Evolutionary conservation across 1,140 invertebrate species (phyloP), one percentile per base, ranked within the genome.

Genomic region (Ceratitis capitata): DNA sequence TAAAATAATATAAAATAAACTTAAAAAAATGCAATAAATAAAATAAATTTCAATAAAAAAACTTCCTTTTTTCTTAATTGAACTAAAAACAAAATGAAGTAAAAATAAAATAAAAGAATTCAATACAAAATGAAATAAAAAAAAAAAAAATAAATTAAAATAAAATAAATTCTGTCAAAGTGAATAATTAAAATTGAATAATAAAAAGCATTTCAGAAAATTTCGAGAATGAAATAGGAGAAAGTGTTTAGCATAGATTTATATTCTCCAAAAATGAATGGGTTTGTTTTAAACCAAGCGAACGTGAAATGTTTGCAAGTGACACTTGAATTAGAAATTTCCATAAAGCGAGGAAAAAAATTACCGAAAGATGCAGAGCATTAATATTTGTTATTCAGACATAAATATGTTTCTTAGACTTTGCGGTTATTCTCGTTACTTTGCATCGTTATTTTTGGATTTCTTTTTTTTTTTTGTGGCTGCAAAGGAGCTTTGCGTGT

Each of bases 301-400:
- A 69, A 29, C 61, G 5, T 16, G 5, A 14, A 39, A 29, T 16
- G n/a, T 29, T 69, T 69, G 32, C 14, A 69, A 39, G 61, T 69
- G 61, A 69, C 61, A 69, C 32, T 69, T 69, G 61, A 69, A 69
- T 32, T 16, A 16, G 16, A 69, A 69, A 69, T 69, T 69, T 69
- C 35, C 61, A 39, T 69, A 69, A 69, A 35, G 32, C 29, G 10
- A 39, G 14, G 39, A 69, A 29, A 58, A 58, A 1, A 69, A 39
- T 14, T 16, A 35, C 10, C 29, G 14, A 16, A 32, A 32, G 12
- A 35, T 26, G 58, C 32, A 29, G 26, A 29, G 1, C 26, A 19
- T 3, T 69, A 7, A 69, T 35, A 69, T 6, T 39, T 69, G 14
- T 32, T 39, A 14, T 32, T 2, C 61, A 35, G 29, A 29, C 2